phyloP scores from a whole-genome alignment of 2,113 vertebrate species.

The Cervus canadensis region DNA sequence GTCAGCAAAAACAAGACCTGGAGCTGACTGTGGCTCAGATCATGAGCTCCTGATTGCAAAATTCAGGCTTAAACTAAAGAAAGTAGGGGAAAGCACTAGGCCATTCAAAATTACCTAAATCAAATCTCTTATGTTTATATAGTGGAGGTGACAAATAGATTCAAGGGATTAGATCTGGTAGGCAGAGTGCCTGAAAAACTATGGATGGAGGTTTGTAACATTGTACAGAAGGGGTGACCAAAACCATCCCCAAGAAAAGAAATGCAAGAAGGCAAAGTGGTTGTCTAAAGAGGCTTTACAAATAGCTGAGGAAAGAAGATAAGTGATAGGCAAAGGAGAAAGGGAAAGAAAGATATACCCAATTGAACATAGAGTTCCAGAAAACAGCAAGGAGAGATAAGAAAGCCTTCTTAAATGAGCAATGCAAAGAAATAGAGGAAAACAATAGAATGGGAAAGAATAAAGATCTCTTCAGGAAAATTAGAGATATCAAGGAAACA shows the following conservation, averaged over 20 bases:
- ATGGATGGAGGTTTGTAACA: background rate
- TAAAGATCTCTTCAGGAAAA: background rate
- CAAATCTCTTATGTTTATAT: background rate
- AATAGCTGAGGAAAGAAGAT: background rate
- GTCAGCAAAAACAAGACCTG: background rate
- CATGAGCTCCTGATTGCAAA: background rate
- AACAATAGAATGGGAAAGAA: background rate
- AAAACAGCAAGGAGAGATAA: background rate
- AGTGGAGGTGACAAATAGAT: background rate
- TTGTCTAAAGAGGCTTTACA: background rate
- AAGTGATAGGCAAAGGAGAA: background rate
- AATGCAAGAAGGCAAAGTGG: background rate
- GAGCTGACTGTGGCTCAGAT: background rate
- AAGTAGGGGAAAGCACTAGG: background rate
- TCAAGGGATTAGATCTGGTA: background rate
- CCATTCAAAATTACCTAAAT: background rate
- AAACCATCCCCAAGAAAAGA: background rate
- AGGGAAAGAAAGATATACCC: background rate
- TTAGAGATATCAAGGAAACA: background rate
- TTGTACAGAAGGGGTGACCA: background rate
- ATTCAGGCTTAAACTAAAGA: background rate
- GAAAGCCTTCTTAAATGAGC: background rate
- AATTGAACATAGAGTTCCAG: background rate
- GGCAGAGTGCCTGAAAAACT: background rate
- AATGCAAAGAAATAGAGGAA: background rate